A percentile compares a stretch with the other conserved stretches of the same genome.
These are phyloP conservation scores for Orycteropus afer DNA, from an alignment of 2,113 vertebrate species.

Conservation along the genomic window DNA sequence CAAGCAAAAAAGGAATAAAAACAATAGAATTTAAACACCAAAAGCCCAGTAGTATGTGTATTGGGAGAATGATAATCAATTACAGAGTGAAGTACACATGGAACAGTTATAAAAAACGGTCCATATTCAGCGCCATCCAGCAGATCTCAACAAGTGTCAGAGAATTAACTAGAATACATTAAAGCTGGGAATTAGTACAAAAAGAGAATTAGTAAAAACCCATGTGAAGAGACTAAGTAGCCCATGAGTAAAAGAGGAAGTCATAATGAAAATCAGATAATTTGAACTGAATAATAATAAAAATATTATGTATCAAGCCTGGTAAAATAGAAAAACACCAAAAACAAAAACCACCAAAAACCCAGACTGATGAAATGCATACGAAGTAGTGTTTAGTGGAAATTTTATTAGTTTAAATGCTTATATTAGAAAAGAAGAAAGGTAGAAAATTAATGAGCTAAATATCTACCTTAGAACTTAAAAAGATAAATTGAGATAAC, in stretches of 20 bases:
- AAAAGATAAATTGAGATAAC: not conserved
- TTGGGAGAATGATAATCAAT: not conserved
- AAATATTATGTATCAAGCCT: not conserved
- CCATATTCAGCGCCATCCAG: not conserved
- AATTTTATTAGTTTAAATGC: conserved; percentile 5
- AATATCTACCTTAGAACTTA: not conserved
- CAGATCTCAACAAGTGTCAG: not conserved
- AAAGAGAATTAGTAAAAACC: not conserved
- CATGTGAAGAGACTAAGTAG: not conserved
- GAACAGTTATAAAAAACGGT: not conserved
- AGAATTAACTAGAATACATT: not conserved
- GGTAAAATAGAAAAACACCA: not conserved
- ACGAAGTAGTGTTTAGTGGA: not conserved
- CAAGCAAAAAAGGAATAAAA: not conserved
- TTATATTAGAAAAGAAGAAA: not conserved
- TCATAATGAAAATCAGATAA: not conserved
- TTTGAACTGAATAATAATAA: too few relatives aligned
- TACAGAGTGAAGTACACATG: not conserved
- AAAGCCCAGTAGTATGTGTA: rapidly evolving
- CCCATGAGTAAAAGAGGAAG: not conserved
- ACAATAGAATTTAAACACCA: not conserved
- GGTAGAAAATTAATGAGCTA: not conserved
- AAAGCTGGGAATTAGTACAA: not conserved
- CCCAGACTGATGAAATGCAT: not conserved
- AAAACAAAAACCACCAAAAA: conserved; percentile 39